Evolutionary conservation across 2,888 invertebrate species (phyloP).

Genomic region (Dryobota labecula): DNA sequence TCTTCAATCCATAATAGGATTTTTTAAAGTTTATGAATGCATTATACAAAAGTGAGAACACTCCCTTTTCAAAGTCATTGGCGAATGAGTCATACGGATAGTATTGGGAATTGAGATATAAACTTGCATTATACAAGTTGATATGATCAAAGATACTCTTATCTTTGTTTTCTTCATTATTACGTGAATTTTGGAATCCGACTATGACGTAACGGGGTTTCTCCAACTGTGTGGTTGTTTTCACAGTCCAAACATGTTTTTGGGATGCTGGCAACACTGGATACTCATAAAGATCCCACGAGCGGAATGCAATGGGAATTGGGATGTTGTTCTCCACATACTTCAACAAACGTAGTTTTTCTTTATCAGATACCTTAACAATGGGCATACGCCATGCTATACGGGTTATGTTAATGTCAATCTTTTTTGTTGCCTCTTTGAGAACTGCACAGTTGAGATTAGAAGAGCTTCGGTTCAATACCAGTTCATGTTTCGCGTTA

Average conservation of each 20-base stretch:
- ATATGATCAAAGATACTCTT: constrained; percentile 1
- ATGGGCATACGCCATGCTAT: constrained; percentile 36
- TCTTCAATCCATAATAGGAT: constrained; percentile 10
- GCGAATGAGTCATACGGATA: constrained; percentile 7
- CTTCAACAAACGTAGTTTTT: constrained; percentile 48
- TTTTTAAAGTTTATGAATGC: constrained; percentile 9
- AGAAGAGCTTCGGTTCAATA: constrained; percentile 1
- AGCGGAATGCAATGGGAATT: constrained; percentile 69
- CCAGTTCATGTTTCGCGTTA: constrained; percentile 2
- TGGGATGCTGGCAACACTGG: constrained; percentile 70
- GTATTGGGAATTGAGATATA: constrained; percentile 9
- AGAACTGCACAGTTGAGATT: background rate
- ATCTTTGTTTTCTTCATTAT: background rate
- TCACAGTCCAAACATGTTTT: constrained; percentile 70
- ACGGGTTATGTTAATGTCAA: background rate
- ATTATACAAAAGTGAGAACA: constrained; percentile 1
- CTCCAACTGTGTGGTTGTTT: constrained; percentile 71
- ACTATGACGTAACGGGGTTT: constrained; percentile 74
- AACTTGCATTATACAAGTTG: constrained; percentile 1
- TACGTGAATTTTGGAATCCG: constrained; percentile 29
- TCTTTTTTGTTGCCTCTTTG: background rate
- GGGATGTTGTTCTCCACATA: constrained; percentile 66
- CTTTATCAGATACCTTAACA: constrained; percentile 45
- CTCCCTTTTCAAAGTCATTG: constrained; percentile 5
- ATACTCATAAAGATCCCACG: constrained; percentile 77